These are phyloP conservation scores for Campylorhamphus procurvoides DNA, from an alignment of 2,113 vertebrate species.

Conservation along the genomic window DNA sequence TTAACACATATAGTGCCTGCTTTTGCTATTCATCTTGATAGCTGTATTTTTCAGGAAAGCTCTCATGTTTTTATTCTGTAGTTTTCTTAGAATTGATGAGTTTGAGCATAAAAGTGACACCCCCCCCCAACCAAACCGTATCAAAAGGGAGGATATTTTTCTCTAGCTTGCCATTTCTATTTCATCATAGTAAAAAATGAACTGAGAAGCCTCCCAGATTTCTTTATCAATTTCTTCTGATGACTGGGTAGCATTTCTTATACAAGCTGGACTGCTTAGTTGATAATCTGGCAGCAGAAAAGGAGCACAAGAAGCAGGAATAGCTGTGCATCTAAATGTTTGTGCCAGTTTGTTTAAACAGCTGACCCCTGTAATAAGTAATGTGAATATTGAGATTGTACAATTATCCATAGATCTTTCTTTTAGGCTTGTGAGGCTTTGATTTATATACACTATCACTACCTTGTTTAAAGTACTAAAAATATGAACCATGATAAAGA, in stretches of 20 bases:
- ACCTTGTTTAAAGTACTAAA: background rate
- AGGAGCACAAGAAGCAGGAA: background rate
- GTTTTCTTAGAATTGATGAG: background rate
- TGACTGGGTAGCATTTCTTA: background rate
- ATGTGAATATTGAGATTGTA: background rate
- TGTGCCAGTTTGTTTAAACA: background rate
- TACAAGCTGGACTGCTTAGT: background rate
- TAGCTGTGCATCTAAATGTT: background rate
- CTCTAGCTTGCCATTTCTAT: background rate
- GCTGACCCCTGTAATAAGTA: background rate
- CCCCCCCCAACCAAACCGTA: background rate
- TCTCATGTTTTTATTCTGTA: background rate
- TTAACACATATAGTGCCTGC: background rate
- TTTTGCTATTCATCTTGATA: background rate
- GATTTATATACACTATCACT: background rate
- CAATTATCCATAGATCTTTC: background rate
- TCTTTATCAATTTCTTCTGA: background rate
- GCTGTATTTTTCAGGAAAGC: background rate
- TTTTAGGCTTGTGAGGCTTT: background rate
- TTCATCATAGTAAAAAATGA: background rate
- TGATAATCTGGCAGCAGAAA: background rate
- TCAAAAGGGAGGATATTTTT: background rate
- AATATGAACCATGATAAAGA: background rate
- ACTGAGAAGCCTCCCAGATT: background rate
- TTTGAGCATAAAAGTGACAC: background rate